Evolutionary conservation across 2,888 invertebrate genomes (phyloP).

Genomic region (Lampropteryx suffumata): DNA sequence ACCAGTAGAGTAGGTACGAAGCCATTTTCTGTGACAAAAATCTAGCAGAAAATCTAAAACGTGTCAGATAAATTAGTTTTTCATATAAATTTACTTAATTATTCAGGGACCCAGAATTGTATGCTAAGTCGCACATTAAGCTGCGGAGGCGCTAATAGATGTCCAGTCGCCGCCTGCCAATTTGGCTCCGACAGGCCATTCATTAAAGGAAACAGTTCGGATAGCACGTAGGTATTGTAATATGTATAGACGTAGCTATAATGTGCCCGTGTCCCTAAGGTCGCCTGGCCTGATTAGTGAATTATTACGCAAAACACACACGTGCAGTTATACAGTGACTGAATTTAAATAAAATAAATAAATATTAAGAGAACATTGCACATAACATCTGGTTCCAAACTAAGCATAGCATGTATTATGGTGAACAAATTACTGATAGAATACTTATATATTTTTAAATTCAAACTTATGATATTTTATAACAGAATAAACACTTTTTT

Average conservation of each 20-base stretch:
- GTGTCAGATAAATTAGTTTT: too few species aligned
- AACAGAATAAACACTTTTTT: too few species aligned
- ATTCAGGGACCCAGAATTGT: slow-evolving; percentile 4
- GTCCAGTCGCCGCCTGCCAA: slow-evolving; percentile 28
- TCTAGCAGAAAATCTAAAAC: not conserved
- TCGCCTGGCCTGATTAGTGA: slow-evolving; percentile 11
- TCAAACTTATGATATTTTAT: too few species aligned
- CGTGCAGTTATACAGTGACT: too few species aligned
- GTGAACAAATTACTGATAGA: too few species aligned
- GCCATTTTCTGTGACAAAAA: not conserved
- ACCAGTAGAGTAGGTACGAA: too few species aligned
- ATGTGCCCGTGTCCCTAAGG: slow-evolving; percentile 11
- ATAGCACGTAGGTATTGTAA: slow-evolving; percentile 21
- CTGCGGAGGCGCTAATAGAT: slow-evolving; percentile 26
- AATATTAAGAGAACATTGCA: too few species aligned
- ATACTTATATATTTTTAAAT: too few species aligned
- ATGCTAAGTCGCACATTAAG: slow-evolving; percentile 24
- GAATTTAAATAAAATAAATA: too few species aligned
- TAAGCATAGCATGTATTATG: too few species aligned
- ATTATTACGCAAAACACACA: not conserved
- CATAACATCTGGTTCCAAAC: too few species aligned
- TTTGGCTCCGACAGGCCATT: slow-evolving; percentile 30
- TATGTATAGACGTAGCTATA: not conserved
- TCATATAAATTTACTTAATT: not conserved
- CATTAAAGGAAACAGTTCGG: slow-evolving; percentile 37